Conservation (phyloP, 2,113 vertebrate genomes). For the Malurus cyaneus region DNA sequence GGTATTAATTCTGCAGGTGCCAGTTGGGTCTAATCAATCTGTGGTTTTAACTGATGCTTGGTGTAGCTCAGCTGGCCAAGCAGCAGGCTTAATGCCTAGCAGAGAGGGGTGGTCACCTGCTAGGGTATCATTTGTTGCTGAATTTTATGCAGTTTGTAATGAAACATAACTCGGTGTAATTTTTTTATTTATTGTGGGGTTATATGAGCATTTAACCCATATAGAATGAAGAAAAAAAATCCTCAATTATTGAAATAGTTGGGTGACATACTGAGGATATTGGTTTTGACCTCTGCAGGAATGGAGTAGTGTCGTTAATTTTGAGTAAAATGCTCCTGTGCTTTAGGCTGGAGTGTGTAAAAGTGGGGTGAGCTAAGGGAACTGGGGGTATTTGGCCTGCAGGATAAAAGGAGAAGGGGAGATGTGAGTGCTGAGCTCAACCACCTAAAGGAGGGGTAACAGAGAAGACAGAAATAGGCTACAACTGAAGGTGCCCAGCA, state of each 20-base stretch:
- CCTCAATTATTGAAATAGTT: not conserved
- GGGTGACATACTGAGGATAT: not conserved
- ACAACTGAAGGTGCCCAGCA: not conserved
- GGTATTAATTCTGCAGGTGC: constrained; percentile 64
- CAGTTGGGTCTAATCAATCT: constrained; percentile 40
- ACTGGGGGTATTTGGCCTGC: not conserved
- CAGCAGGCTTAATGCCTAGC: not conserved
- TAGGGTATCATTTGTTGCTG: constrained; percentile 2
- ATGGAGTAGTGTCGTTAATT: not conserved
- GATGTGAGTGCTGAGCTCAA: not conserved
- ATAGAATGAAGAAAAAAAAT: not conserved
- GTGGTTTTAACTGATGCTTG: constrained; percentile 41
- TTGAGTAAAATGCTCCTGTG: not conserved
- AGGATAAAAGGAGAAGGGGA: not conserved
- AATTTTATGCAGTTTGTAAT: constrained; percentile 15
- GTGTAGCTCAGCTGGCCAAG: constrained; percentile 25
- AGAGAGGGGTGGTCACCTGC: constrained; percentile 42
- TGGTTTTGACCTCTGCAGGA: not conserved
- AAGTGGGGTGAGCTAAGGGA: not conserved
- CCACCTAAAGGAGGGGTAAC: not conserved
- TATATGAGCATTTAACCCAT: not conserved
- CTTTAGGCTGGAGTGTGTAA: not conserved
- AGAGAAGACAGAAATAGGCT: not conserved
- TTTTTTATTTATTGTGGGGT: not conserved
- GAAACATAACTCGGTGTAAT: not conserved